phyloP scores from a whole-genome alignment of 2,888 invertebrate species.

The Machimus atricapillus region DNA sequence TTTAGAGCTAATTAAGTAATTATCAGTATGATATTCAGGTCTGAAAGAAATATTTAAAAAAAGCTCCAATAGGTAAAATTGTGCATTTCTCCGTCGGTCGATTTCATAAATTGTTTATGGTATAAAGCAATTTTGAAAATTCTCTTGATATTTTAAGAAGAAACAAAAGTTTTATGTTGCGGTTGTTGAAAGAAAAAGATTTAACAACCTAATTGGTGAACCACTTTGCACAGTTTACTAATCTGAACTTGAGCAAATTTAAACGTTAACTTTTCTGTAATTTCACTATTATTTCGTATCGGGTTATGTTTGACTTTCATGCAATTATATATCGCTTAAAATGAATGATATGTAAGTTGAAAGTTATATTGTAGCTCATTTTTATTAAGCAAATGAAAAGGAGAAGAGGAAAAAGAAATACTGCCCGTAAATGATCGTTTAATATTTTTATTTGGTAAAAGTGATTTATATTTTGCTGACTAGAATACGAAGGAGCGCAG shows the following conservation, averaged over 20 bases:
- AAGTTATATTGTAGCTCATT: too few species aligned
- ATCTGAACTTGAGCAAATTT: too few species aligned
- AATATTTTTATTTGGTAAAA: slow-evolving; percentile 17
- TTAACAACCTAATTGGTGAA: too few species aligned
- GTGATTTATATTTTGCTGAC: slow-evolving; percentile 31
- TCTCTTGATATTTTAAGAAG: not conserved
- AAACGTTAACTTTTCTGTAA: too few species aligned
- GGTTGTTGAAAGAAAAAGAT: not conserved
- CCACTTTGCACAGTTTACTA: too few species aligned
- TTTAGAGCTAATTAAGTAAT: not conserved
- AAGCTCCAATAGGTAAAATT: too few species aligned
- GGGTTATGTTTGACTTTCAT: too few species aligned
- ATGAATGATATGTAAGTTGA: too few species aligned
- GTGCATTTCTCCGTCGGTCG: not conserved
- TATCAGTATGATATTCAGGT: not conserved
- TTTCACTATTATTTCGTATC: too few species aligned
- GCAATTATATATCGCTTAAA: too few species aligned
- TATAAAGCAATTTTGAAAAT: not conserved
- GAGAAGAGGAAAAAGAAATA: not conserved
- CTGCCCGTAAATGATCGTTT: not conserved
- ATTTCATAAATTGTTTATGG: not conserved
- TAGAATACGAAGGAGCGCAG: not conserved
- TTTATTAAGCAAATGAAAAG: too few species aligned
- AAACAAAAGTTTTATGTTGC: not conserved
- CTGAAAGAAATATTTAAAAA: too few species aligned